Base-by-base conservation (phyloP, 1,140 invertebrate genomes). In the Ceratina japonica region DNA sequence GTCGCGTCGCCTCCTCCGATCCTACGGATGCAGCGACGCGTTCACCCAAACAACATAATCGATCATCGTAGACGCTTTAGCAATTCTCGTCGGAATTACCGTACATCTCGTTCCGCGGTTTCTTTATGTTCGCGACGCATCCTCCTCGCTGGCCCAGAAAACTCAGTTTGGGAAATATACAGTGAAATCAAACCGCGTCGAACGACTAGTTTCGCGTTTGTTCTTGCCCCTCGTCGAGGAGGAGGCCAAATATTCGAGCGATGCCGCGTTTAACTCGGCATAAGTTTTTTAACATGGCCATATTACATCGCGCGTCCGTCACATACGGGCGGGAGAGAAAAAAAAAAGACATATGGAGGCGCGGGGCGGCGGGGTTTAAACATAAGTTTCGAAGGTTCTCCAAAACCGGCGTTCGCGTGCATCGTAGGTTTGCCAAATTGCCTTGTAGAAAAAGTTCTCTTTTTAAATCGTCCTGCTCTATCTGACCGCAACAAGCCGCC, bases 331-430 rank as follows among this genome's bases (percentile, higher is more conserved):
- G 66, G 59, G 64, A 62, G 27, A 70, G 24, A 49, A 44, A 69
- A 52, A 24, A 18, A 68, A 68, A 49, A 68, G n/a, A 49, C 72
- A 49, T 64, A 73, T 44, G 52, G 73, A 49, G 64, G 64, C 22
- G 58, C 71, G 73, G 70, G 76, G 27, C 37, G 13, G 27, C 49
- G 58, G 59, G 70, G 79, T 64, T 72, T 85, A 69, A 83, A 85
- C 78, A 82, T 85, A 89, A 91, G 87, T 89, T 91, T 90, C 81
- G 81, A 91, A 89, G 84, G 86, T 88, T 81, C 90, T 91, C 76
- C 76, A 66, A 88, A 77, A 86, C 16, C 54, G 54, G 49, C 58
- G 81, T 81, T 88, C 74, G 71, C 73, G 73, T 87, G 80, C 82
- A 77, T 12, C 80, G 79, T 84, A 87, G 86, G 70, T 88, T 86